A percentile compares a stretch with the other conserved stretches of the same genome.
phyloP scores from a whole-genome alignment of 1,140 invertebrate species.

The Tetramorium alpestre region DNA sequence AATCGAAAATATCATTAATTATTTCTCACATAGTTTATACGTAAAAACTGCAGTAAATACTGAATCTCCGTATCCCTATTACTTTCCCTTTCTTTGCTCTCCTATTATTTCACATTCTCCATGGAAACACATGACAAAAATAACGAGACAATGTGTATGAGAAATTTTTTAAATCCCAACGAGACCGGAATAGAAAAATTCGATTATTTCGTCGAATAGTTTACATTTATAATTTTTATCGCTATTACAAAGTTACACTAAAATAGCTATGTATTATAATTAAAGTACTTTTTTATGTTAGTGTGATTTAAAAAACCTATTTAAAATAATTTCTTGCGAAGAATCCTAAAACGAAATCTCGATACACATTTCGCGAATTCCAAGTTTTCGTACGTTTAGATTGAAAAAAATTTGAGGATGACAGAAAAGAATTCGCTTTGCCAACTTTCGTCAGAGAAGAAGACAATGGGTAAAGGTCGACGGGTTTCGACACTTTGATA shows the following conservation, averaged over 20 bases:
- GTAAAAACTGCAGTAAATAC: background rate
- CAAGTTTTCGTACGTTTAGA: background rate
- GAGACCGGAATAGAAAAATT: background rate
- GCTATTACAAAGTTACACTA: background rate
- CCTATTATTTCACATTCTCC: background rate
- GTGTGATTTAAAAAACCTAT: background rate
- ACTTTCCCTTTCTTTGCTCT: background rate
- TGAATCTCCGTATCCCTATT: background rate
- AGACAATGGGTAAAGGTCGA: background rate
- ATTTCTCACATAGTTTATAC: background rate
- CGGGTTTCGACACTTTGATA: constrained; percentile 22
- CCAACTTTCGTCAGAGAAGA: background rate
- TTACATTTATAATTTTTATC: background rate
- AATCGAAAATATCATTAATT: background rate
- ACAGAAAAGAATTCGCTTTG: background rate
- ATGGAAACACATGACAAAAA: background rate
- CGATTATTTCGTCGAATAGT: background rate
- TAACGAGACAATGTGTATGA: background rate
- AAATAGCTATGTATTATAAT: background rate
- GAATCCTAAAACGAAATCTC: background rate
- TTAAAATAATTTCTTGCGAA: background rate
- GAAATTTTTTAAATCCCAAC: background rate
- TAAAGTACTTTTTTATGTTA: background rate
- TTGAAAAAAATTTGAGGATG: background rate
- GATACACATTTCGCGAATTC: background rate